Base-by-base conservation (phyloP, 2,797 vertebrate species). In the Threskiornis aethiopicus region DNA sequence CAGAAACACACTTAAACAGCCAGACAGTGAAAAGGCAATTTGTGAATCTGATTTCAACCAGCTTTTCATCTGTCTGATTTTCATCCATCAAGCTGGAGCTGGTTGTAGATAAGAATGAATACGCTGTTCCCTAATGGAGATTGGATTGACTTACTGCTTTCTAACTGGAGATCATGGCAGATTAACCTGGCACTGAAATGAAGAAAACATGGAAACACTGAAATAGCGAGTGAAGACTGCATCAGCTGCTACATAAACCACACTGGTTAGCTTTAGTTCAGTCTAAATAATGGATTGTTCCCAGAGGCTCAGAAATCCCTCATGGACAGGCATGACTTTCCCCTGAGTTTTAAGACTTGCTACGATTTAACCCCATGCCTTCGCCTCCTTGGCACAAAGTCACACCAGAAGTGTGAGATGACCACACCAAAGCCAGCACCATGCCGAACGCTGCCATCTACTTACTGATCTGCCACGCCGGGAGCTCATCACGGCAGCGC, bases 21-120 rank as follows among this genome's bases (percentile, higher is more conserved):
- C n/a, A 71, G 41, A 16, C 33, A 84, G 37, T 11, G 80, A 69
- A 91, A 89, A 86, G 42, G 76, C 41, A 91, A 76, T 88, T 88
- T 2, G 5, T 37, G 61, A 89, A 88, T 78, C 39, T 78, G 57
- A 78, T 91, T 83, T 95, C 82, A 70, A 66, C 24, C 89, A 70
- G 89, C 47, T 92, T 84, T 86, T 93, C 77, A 86, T 84, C 79
- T 33, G 18, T 47, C 57, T 84, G 54, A 82, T 87, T 92, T 70
- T 72, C 77, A 84, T 46, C 94, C 71, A 47, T 13, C 8, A 41
- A 80, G 78, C 65, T 65, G 84, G 72, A 88, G 41, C 33, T n/a
- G 46, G 71, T 17, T 46, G 62, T 20, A 37, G 5, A 2, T 42
- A 70, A 65, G 70, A 84, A 93, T 39, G 62, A 91, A 93, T 71